phyloP scores from a whole-genome alignment of 2,888 invertebrate species.

The Erpobdella octoculata region DNA sequence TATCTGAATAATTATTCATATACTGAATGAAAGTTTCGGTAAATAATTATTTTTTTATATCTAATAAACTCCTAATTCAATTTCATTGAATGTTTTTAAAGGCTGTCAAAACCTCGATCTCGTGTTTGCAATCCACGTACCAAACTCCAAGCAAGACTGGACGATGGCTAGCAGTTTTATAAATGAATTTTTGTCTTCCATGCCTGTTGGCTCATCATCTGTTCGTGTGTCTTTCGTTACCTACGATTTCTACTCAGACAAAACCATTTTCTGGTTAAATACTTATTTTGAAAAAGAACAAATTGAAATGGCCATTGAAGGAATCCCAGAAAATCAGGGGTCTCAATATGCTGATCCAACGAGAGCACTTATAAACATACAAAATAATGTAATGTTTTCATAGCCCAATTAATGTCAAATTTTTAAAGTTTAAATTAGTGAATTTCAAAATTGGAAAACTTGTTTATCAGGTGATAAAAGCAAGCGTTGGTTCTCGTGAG shows the following conservation, averaged over 20 bases:
- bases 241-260: slow-evolving; percentile 20
- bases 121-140: slow-evolving; percentile 21
- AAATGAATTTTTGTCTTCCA: slow-evolving; percentile 2
- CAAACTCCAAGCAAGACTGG: slow-evolving; percentile 1
- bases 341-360: slow-evolving; percentile 14
- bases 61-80: too few species aligned
- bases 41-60: too few species aligned
- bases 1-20: too few species aligned
- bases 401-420: neutral
- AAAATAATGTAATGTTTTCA: slow-evolving; percentile 3
- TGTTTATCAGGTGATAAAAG: neutral
- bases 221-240: slow-evolving; percentile 24
- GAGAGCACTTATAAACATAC: slow-evolving; percentile 4
- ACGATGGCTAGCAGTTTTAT: slow-evolving; percentile 5
- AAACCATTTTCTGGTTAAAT: slow-evolving; percentile 1
- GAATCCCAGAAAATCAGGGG: neutral
- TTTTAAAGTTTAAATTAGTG: neutral
- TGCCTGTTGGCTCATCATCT: slow-evolving; percentile 16
- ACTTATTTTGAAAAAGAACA: slow-evolving; percentile 5
- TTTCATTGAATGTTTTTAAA: too few species aligned
- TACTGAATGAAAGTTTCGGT: too few species aligned
- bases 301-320: neutral
- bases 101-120: slow-evolving; percentile 25
- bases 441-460: neutral
- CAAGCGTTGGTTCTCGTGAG: neutral